These are phyloP conservation scores for Jacana jacana DNA, from an alignment of 2,113 vertebrate genomes.

Conservation along the genomic window DNA sequence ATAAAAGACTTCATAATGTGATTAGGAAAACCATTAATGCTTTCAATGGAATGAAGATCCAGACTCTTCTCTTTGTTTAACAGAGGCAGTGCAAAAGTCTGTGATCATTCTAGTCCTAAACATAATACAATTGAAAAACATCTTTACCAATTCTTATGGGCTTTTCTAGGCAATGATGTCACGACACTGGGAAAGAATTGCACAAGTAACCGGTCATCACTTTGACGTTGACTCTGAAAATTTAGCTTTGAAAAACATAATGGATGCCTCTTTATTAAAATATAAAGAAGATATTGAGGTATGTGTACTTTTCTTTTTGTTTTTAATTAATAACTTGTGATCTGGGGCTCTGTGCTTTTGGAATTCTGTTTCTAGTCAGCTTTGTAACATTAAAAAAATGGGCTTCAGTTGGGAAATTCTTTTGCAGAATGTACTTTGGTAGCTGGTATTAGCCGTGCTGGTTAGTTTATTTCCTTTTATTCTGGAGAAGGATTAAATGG, in stretches of 20 bases:
- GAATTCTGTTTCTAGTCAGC: background rate
- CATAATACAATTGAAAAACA: background rate
- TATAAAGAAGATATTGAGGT: constrained; percentile 87
- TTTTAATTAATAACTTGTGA: background rate
- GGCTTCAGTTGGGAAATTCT: background rate
- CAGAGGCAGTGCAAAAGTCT: background rate
- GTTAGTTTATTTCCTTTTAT: background rate
- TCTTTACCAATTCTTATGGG: background rate
- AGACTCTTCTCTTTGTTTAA: background rate
- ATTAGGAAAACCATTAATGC: background rate
- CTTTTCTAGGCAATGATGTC: constrained; percentile 79
- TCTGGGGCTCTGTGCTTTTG: background rate
- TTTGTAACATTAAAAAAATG: background rate
- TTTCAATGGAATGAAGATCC: background rate
- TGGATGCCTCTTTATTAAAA: constrained; percentile 79
- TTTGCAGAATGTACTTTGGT: background rate
- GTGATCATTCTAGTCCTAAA: background rate
- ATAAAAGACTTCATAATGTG: background rate
- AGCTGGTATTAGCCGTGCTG: background rate
- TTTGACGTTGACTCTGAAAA: constrained; percentile 79
- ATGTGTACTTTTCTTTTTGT: background rate
- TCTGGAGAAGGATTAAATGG: background rate
- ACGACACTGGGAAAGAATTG: constrained; percentile 83
- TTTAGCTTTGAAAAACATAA: constrained; percentile 77
- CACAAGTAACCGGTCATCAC: constrained; percentile 73